Percentiles rank a stretch among this genome's conserved stretches.
Conservation (phyloP, 2,797 vertebrate species). For the Eospalax fontanierii region DNA sequence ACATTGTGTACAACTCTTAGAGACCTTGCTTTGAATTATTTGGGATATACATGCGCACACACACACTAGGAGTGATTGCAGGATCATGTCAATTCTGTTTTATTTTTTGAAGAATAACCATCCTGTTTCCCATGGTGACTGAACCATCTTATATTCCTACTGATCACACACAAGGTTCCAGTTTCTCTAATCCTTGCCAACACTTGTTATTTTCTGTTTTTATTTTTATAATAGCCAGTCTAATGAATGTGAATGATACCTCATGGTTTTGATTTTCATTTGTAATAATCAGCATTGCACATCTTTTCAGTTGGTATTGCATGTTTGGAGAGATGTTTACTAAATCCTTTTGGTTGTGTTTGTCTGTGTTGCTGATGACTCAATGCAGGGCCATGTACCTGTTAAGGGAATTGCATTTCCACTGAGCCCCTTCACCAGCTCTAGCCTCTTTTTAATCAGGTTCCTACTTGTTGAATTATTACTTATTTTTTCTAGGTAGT, state of each 20-base stretch:
- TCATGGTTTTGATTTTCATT: constrained; percentile 38
- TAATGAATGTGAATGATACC: not conserved
- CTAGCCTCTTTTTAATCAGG: not conserved
- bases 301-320: not conserved
- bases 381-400: not conserved
- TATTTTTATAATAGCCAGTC: not conserved
- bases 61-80: not conserved
- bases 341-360: not conserved
- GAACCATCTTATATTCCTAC: not conserved
- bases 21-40: not conserved
- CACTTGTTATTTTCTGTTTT: not conserved
- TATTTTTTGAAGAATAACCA: not conserved
- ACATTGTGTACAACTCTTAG: not conserved
- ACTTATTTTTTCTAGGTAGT: not conserved
- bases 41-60: not conserved
- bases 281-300: not conserved
- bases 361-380: not conserved
- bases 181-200: not conserved
- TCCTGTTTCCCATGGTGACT: not conserved
- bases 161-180: not conserved
- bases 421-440: not conserved
- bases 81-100: not conserved
- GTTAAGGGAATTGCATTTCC: not conserved
- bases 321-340: not conserved
- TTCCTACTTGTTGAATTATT: constrained; percentile 45